Base-by-base conservation (phyloP, 2,113 vertebrate species). In the Epinephelus cyanopodus region DNA sequence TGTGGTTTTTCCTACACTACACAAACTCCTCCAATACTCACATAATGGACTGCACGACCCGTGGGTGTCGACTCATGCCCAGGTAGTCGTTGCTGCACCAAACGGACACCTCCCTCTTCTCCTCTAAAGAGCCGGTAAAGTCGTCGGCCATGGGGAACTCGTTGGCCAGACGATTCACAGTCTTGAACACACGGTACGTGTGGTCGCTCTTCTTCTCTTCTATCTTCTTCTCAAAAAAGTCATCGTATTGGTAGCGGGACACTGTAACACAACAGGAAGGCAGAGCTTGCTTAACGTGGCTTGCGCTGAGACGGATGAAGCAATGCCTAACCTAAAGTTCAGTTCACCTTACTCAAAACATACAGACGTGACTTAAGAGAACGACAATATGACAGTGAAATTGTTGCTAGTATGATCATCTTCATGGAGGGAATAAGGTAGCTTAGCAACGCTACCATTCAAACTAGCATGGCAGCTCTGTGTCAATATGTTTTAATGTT, bases 81-180 rank as follows among this genome's bases (percentile, higher is more conserved):
- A 99, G 95, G 90, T 99, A 99, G 82, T 99, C 98, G 0, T 99
- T 99, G 95, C 98, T 99, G 93, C 98, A 99, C 98, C 98, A 99
- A 0, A 99, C 97, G 0, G 97, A 99, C 85, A 99, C 98, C 29
- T 97, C 96, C 33, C 96, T 96, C 83, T 96, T 98, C 29, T 93
- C 94, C 58, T 93, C 90, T 23, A 97, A 92, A 5, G 97, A 97
- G 18, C 95, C 93, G 0, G 96, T 94, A 61, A 97, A 99, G 88
- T 99, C 95, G 0, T 99, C 97, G 0, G 97, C 98, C 98, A 99
- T 98, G 1, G 98, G 98, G 90, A 99, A 99, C 72, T 96, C 91
- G 0, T 92, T 95, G 0, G 97, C 98, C 56, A 95, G 95, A 1
- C 98, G 95, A 89, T 99, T 99, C 83, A 99, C 98, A 0, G 98